Percentiles rank a stretch among this genome's conserved stretches.
phyloP scores from a whole-genome alignment of 1,140 invertebrate genomes.

The Diachasma alloeum region DNA sequence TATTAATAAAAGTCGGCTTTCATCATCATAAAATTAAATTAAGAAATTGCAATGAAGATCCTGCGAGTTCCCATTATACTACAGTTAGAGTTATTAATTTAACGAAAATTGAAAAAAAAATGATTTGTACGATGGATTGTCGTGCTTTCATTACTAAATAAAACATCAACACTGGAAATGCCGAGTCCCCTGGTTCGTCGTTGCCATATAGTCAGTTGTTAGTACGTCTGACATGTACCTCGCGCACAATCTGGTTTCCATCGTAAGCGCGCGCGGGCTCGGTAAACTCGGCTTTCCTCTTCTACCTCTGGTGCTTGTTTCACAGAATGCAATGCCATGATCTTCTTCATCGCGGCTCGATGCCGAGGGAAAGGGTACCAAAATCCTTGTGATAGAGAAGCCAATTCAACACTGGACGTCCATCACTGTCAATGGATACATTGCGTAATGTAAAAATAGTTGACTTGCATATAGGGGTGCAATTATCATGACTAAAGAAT shows the following conservation, averaged over 20 bases:
- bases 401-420: conserved; percentile 46
- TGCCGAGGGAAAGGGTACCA: neutral
- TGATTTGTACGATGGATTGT: neutral
- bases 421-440: conserved; percentile 46
- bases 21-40: no score
- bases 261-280: neutral
- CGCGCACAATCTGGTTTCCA: conserved; percentile 46
- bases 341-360: neutral
- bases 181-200: neutral
- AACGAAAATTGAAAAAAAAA: no score
- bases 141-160: neutral
- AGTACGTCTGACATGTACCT: conserved; percentile 54
- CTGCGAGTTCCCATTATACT: no score
- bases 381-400: conserved; percentile 52
- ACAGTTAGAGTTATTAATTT: no score
- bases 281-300: neutral
- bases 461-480: neutral
- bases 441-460: neutral
- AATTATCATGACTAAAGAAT: neutral
- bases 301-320: conserved; percentile 1
- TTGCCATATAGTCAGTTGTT: conserved; percentile 40
- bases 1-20: no score
- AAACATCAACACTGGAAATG: neutral
- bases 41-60: no score
- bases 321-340: neutral